Base-by-base conservation (phyloP, 2,113 vertebrate species). In the Pterocles burchelli region DNA sequence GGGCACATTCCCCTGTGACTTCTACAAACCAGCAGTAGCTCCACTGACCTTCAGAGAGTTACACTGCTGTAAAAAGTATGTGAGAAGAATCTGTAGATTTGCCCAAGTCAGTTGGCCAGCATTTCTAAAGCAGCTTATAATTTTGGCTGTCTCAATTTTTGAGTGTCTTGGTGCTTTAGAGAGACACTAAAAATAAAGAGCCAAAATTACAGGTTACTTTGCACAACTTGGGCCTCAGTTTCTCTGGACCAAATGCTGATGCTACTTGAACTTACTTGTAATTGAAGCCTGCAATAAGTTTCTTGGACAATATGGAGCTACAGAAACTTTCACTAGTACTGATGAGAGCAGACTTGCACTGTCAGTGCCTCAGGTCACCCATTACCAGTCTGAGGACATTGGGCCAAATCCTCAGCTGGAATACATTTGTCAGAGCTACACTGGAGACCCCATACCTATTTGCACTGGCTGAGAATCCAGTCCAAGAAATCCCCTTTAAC, bases 161-260 rank as follows among this genome's bases (percentile, higher is more conserved):
- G 19, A 85, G 46, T 67, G 59, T 83, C 67, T 68, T 75, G 17
- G n/a, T 95, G 77, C 66, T 70, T 73, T 85, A 83, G 90, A 18
- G 59, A 49, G 67, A n/a, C 63, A 62, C 91, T 96, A 94, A 96
- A 96, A 96, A 96, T 96, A 96, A 59, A 90, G 93, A 96, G 66
- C 63, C 85, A 91, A 93, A 95, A 96, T 97, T 95, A 85, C 80
- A 92, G 92, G 84, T 85, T 95, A 55, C 61, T 96, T 78, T 80
- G 51, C 43, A 67, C n/a, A 84, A 70, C 55, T 91, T 65, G 81
- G 48, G 72, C 74, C 93, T 93, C 89, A 85, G 78, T 97, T 95
- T 95, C 91, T 93, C 70, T 65, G 57, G 41, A 81, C 36, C 12
- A 79, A 78, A 66, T 93, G 78, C 79, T 95, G 91, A 52, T 66